Evolutionary conservation across 2,888 invertebrate genomes (phyloP).

Genomic region (Branchinecta sandiegonensis): DNA sequence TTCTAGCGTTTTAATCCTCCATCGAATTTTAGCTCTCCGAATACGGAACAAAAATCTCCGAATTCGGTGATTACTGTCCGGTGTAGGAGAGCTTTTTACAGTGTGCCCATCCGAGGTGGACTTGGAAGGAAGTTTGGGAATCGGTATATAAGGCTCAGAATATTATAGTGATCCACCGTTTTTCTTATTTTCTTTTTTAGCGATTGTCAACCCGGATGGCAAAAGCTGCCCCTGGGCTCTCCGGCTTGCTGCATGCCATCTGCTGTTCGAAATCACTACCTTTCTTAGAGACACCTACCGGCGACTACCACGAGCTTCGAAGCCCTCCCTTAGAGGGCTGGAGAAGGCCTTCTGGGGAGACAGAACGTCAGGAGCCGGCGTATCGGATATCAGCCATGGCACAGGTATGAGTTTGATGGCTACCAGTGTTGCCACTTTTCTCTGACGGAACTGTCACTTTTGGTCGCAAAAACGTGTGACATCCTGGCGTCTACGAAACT

Average conservation of each 20-base stretch:
- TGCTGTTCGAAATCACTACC: conserved; percentile 91
- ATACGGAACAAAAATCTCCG: too few relatives aligned
- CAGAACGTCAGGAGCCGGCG: not conserved
- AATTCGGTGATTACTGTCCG: too few relatives aligned
- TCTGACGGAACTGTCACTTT: not conserved
- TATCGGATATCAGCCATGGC: not conserved
- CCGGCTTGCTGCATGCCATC: conserved; percentile 77
- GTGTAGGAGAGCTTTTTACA: too few relatives aligned
- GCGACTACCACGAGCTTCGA: conserved; percentile 37
- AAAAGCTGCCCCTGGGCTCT: conserved; percentile 75
- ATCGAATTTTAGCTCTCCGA: too few relatives aligned
- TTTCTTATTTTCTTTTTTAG: conserved; percentile 34
- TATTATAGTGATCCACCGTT: too few relatives aligned
- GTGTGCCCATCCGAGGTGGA: too few relatives aligned
- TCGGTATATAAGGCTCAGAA: too few relatives aligned
- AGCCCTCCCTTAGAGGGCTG: conserved; percentile 29
- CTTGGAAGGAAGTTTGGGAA: too few relatives aligned
- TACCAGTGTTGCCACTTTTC: conserved; percentile 3
- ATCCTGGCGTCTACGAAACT: too few relatives aligned
- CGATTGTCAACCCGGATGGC: conserved; percentile 53
- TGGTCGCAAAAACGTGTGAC: too few relatives aligned
- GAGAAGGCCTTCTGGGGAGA: conserved; percentile 29
- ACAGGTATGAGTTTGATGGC: not conserved
- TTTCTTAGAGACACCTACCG: conserved; percentile 94
- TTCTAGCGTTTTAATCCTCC: too few relatives aligned